Evolutionary conservation across 1,140 invertebrate genomes (phyloP).

Genomic region (Trinorchestia longiramus): DNA sequence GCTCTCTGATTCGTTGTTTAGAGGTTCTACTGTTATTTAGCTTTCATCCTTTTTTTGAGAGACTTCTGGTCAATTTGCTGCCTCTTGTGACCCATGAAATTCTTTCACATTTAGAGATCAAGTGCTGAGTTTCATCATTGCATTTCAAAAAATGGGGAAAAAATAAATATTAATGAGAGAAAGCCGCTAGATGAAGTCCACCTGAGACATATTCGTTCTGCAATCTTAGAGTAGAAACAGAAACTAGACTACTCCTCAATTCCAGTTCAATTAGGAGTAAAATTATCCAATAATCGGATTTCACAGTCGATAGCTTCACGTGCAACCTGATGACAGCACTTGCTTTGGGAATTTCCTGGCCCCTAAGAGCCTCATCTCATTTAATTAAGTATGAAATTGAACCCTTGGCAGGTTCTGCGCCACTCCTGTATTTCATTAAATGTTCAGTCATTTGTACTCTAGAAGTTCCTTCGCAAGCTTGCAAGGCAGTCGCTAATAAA

Average conservation of each 20-base stretch:
- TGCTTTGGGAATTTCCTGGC: constrained; percentile 21
- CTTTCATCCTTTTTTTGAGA: neutral
- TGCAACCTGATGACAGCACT: constrained; percentile 39
- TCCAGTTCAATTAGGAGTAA: constrained; percentile 27
- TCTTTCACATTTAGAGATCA: neutral
- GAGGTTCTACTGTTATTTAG: too few species aligned
- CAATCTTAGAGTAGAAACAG: neutral
- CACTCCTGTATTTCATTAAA: constrained; percentile 21
- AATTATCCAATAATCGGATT: constrained; percentile 53
- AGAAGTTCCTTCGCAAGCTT: neutral
- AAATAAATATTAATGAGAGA: neutral
- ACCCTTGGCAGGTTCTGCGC: neutral
- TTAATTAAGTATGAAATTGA: constrained; percentile 52
- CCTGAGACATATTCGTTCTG: neutral
- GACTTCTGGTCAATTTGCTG: neutral
- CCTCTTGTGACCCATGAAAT: neutral
- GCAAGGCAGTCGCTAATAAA: neutral
- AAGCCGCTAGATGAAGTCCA: neutral
- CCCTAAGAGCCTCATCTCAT: constrained; percentile 19
- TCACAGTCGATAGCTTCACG: constrained; percentile 33
- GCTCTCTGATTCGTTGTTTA: too few species aligned
- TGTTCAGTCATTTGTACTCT: neutral
- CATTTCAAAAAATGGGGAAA: neutral
- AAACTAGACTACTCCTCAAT: constrained; percentile 1
- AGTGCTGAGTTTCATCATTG: neutral